A percentile compares a stretch with the other conserved stretches of the same genome.
phyloP scores from a whole-genome alignment of 2,888 invertebrate species.

The Lasioglossum zephyrum region DNA sequence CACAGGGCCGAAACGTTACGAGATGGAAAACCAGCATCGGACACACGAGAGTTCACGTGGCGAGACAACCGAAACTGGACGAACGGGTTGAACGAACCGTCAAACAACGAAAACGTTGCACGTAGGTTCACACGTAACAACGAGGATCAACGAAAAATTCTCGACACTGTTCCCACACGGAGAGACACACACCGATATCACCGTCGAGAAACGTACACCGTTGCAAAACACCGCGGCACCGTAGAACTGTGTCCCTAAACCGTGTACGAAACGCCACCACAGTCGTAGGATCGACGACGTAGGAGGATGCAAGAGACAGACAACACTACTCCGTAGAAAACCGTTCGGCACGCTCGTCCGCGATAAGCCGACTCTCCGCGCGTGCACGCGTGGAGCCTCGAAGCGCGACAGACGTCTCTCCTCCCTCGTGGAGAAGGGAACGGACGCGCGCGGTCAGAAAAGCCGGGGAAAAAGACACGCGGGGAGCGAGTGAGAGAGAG shows the following conservation, averaged over 20 bases:
- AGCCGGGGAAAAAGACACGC: conserved; percentile 67
- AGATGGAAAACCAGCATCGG: conserved; percentile 27
- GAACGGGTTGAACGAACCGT: conserved; percentile 16
- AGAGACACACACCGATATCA: background rate
- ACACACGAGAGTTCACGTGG: conserved; percentile 13
- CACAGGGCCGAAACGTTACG: conserved; percentile 56
- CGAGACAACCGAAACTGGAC: background rate
- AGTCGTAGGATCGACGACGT: conserved; percentile 33
- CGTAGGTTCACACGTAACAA: background rate
- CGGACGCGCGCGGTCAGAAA: conserved; percentile 67
- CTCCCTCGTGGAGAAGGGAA: conserved; percentile 68
- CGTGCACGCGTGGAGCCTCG: conserved; percentile 67
- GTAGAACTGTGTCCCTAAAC: conserved; percentile 1
- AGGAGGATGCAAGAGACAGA: conserved; percentile 55
- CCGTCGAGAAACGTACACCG: background rate
- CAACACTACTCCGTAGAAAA: conserved; percentile 50
- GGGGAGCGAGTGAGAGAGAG: conserved; percentile 45
- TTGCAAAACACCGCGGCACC: background rate
- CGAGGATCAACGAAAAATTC: background rate
- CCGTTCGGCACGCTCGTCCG: conserved; percentile 64
- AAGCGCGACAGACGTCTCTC: conserved; percentile 68
- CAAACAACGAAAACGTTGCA: background rate
- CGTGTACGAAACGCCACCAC: conserved; percentile 3
- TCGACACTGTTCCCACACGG: background rate
- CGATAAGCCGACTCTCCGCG: conserved; percentile 69